Evolutionary conservation across 2,797 vertebrate species (phyloP).

Genomic region (Eupleurogrammus muticus): DNA sequence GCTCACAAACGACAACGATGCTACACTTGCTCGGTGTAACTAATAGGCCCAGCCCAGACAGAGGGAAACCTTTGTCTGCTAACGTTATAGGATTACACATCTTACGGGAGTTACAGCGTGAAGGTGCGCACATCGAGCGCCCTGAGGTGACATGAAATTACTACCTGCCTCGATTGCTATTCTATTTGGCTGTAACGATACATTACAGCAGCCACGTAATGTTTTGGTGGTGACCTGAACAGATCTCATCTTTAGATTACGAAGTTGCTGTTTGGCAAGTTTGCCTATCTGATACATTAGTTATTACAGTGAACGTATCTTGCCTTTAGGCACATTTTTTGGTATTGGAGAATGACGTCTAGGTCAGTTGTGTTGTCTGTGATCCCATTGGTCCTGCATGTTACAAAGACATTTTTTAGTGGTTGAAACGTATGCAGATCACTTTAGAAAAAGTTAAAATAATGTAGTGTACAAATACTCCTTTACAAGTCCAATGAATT

Average conservation of each 20-base stretch:
- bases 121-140: constrained; percentile 27
- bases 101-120: constrained; percentile 45
- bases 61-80: constrained; percentile 69
- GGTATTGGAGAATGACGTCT: constrained; percentile 7
- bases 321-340: constrained; percentile 5
- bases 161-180: constrained; percentile 5
- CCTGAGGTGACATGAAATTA: constrained; percentile 30
- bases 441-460: too few species aligned
- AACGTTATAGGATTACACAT: constrained; percentile 65
- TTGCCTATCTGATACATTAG: not conserved
- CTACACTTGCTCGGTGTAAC: constrained; percentile 62
- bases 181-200: not conserved
- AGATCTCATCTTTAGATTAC: constrained; percentile 31
- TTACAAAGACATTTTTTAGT: not conserved
- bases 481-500: too few species aligned
- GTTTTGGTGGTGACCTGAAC: constrained; percentile 12
- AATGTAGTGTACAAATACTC: too few species aligned
- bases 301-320: not conserved
- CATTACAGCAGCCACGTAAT: not conserved
- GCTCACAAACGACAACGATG: constrained; percentile 35
- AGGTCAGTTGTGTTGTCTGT: not conserved
- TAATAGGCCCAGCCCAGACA: constrained; percentile 54
- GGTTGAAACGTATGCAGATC: too few species aligned
- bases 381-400: not conserved
- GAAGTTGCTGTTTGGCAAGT: constrained; percentile 7